These are phyloP conservation scores for Icerya purchasi DNA, from an alignment of 2,888 invertebrate species.

Conservation along the genomic window DNA sequence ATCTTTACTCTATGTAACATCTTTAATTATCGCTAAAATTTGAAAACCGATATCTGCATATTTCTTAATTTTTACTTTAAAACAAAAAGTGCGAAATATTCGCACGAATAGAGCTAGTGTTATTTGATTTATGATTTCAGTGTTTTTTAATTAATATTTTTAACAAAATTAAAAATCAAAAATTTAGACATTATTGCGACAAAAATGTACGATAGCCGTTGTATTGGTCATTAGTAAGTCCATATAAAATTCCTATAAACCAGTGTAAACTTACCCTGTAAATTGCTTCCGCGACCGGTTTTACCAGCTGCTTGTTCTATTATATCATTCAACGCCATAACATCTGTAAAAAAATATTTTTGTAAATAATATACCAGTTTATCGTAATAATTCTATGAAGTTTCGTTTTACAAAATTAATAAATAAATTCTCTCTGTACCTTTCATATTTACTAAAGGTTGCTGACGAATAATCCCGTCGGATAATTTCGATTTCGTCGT, in stretches of 20 bases:
- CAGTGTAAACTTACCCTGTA: constrained; percentile 51
- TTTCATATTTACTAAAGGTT: constrained; percentile 85
- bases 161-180: neutral
- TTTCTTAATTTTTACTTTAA: too few species aligned
- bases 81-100: neutral
- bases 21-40: too few species aligned
- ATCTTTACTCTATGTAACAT: too few species aligned
- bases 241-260: too few species aligned
- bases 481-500: constrained; percentile 7
- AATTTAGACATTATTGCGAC: too few species aligned
- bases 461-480: constrained; percentile 41
- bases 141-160: neutral
- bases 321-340: constrained; percentile 90
- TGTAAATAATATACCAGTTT: too few species aligned
- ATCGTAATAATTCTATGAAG: too few species aligned
- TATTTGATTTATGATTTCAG: neutral
- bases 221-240: too few species aligned
- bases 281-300: constrained; percentile 65
- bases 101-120: neutral
- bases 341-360: constrained; percentile 60
- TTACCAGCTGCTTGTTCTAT: constrained; percentile 85
- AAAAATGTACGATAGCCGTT: too few species aligned
- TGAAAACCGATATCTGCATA: too few species aligned
- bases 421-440: constrained; percentile 31
- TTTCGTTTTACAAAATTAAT: neutral